phyloP scores from a whole-genome alignment of 2,113 vertebrate genomes.

The Lichenostomus cassidix region DNA sequence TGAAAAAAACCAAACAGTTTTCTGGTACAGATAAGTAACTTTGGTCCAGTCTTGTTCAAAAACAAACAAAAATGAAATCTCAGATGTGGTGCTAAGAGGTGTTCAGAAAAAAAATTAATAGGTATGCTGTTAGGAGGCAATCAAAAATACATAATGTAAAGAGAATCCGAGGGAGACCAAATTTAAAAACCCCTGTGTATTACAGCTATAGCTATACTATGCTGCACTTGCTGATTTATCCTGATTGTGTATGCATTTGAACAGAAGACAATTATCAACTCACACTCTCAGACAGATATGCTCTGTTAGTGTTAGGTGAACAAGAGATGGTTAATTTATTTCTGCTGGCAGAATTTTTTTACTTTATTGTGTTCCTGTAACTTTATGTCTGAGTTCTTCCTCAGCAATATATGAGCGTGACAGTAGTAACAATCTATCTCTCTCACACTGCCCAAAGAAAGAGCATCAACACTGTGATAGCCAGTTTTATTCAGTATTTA shows the following conservation, averaged over 20 bases:
- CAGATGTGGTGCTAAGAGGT: not conserved
- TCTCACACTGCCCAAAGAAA: not conserved
- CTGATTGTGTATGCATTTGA: not conserved
- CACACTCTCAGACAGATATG: not conserved
- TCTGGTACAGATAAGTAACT: not conserved
- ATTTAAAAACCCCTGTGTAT: not conserved
- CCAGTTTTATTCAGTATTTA: not conserved
- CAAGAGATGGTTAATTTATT: not conserved
- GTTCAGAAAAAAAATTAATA: not conserved
- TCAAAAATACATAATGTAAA: not conserved
- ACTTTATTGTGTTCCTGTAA: not conserved
- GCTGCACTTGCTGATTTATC: not conserved
- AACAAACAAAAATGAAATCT: not conserved
- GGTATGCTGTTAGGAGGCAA: not conserved
- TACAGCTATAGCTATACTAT: not conserved
- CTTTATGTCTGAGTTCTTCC: not conserved
- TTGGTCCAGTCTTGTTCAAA: not conserved
- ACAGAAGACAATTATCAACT: not conserved
- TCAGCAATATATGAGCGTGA: not conserved
- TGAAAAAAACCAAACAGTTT: not conserved
- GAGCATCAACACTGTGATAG: not conserved
- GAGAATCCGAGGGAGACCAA: not conserved
- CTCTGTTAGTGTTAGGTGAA: not conserved
- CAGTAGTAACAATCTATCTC: not conserved
- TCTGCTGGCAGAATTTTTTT: not conserved